Evolutionary conservation across 1,140 invertebrate species (phyloP).

Genomic region (Diploscapter pachys): DNA sequence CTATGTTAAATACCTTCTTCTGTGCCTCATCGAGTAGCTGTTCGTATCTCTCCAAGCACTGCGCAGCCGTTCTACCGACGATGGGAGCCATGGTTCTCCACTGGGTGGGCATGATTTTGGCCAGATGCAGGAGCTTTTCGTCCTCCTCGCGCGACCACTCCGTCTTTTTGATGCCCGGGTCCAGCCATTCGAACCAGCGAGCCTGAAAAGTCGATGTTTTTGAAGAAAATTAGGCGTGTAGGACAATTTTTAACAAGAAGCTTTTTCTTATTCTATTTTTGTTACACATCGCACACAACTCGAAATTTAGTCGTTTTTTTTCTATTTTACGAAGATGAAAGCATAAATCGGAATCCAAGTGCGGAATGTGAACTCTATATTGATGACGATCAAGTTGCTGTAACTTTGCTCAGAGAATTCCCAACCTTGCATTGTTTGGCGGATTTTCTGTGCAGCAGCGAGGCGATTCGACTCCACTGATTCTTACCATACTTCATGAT

Average conservation of each 20-base stretch:
- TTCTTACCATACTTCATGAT: conserved; percentile 99
- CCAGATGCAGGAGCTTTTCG: conserved; percentile 93
- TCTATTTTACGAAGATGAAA: neutral
- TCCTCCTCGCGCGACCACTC: conserved; percentile 99
- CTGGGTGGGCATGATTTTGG: conserved; percentile 98
- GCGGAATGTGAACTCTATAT: neutral
- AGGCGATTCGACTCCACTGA: conserved; percentile 99
- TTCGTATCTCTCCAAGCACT: conserved; percentile 68
- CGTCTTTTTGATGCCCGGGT: conserved; percentile 99
- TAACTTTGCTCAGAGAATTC: too few relatives aligned
- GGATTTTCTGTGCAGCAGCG: conserved; percentile 93
- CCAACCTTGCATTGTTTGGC: conserved; percentile 91
- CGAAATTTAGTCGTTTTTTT: neutral
- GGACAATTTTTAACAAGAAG: too few relatives aligned
- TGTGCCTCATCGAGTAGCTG: conserved; percentile 86
- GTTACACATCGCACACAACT: neutral
- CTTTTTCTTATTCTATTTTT: neutral
- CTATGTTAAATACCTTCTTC: conserved; percentile 72
- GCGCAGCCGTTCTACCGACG: conserved; percentile 93
- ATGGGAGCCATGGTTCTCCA: conserved; percentile 99
- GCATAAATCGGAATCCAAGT: neutral
- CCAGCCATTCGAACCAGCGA: conserved; percentile 92
- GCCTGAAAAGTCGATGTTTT: conserved; percentile 62
- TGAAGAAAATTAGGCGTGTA: neutral
- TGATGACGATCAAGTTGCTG: too few relatives aligned